Evolutionary conservation across 2,797 vertebrate genomes (phyloP), one percentile per base, ranked within the genome.

Genomic region (Danio tinwini): DNA sequence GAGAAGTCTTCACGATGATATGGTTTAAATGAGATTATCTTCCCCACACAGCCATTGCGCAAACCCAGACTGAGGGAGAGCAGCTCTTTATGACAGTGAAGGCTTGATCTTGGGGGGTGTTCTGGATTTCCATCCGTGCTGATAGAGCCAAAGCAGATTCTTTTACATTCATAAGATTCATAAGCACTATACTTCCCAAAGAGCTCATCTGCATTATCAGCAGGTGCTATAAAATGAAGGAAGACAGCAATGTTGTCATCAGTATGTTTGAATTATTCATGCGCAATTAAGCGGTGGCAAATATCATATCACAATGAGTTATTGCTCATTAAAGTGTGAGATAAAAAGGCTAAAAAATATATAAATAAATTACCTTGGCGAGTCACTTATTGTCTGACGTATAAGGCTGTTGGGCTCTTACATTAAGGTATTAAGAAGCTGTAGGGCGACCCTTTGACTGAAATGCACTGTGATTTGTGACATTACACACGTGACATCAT

Each of bases 21-120:
- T 90, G 91, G 86, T 91, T 91, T 92, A 91, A 93, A 92, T 91
- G 87, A 91, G 90, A 93, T 92, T 91, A 91, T 88, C 82, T 85
- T 88, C 86, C 82, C 83, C 62, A 85, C 81, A 87, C 80, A 78
- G 83, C 85, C 82, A 89, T 79, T 67, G 64, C 76, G 10, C 76
- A 78, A 78, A 70, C 59, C 39, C 77, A 73, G 68, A 58, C 81
- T 73, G 68, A 19, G 9, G 12, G 53, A 78, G 21, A 69, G 42
- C 74, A n/a, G 72, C 47, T 61, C 49, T 12, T 17, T 21, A 59
- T 69, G 44, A 70, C 76, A 70, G 59, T 11, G 40, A 65, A 63
- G 16, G 59, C 42, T 63, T 79, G 77, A 64, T 79, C 68, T 14
- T 29, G 3, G 29, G 29, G 29, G 29, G 29, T 29, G 29, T 29